Percentiles rank a stretch among this genome's conserved stretches.
These are phyloP conservation scores for Sitta europaea DNA, from an alignment of 2,113 vertebrate genomes.

Conservation along the genomic window DNA sequence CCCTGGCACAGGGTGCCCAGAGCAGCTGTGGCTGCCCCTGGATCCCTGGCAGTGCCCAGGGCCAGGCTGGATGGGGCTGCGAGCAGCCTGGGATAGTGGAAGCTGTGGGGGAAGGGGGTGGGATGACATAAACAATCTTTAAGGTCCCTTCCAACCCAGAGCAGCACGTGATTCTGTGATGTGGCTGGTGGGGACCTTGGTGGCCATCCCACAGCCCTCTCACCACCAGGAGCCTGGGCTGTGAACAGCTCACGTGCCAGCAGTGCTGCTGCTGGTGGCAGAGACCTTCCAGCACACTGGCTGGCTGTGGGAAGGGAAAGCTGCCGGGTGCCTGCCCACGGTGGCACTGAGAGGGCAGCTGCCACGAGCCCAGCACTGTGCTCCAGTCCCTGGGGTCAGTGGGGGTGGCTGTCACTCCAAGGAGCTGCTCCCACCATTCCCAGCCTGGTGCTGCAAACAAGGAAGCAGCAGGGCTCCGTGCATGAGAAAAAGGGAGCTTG, in stretches of 20 bases:
- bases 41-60: not conserved
- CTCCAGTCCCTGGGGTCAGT: fast-evolving
- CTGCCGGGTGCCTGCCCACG: not conserved
- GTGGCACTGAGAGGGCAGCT: not conserved
- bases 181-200: not conserved
- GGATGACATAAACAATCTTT: too few relatives aligned
- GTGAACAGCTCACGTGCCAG: not conserved
- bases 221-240: not conserved
- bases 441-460: not conserved
- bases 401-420: not conserved
- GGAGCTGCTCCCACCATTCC: not conserved
- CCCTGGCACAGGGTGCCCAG: not conserved
- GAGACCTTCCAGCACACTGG: not conserved
- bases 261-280: not conserved
- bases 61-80: fast-evolving
- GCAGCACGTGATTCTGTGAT: not conserved
- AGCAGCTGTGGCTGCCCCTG: not conserved
- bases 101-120: not conserved
- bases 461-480: fast-evolving
- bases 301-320: not conserved
- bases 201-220: not conserved
- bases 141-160: not conserved
- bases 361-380: not conserved
- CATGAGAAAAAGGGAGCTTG: not conserved
- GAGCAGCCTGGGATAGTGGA: fast-evolving